Evolutionary conservation across 2,797 vertebrate genomes (phyloP), one percentile per base, ranked within the genome.

Genomic region (Psittacula echo): DNA sequence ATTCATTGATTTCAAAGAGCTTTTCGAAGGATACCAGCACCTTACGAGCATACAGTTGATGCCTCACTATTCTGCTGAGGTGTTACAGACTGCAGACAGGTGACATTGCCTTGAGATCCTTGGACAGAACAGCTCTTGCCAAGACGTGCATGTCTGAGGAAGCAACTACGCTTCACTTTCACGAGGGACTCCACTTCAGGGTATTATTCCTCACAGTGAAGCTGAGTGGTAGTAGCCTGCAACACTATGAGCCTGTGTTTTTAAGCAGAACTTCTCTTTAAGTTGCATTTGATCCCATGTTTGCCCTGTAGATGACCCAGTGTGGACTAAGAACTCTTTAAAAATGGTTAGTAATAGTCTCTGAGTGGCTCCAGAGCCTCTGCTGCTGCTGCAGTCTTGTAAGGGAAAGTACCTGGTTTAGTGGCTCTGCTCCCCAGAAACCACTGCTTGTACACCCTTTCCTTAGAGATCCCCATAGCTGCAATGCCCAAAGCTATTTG

Each of bases 401-500:
- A 61, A 51, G 68, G 20, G 27, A 54, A 93, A 67, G 30, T 22
- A 37, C 5, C 17, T 93, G 64, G 34, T 15, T 74, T 76, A 39
- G 32, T 41, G 44, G 19, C 19, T 71, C 5, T 83, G 27, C 16
- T 85, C 4, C 29, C 11, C 37, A 64, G 68, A 58, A 94, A 47
- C 11, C 4, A 26, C 5, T 0, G 0, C 21, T 64, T 89, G 7
- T 14, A 60, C 27, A 3, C 19, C 11, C n/a, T 87, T 71, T 54
- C 39, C 22, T 85, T 88, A 90, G 30, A 30, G 5, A 0, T 53
- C 26, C 30, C 17, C 0, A 0, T 26, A 61, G n/a, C 50, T 81
- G 48, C 72, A 86, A 2, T 68, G 62, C 47, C 42, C 47, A 66
- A 37, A 95, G 37, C 47, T 72, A 20, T 48, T 51, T 85, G 32